phyloP scores from a whole-genome alignment of 2,797 vertebrate species.

The Podarcis siculus region DNA sequence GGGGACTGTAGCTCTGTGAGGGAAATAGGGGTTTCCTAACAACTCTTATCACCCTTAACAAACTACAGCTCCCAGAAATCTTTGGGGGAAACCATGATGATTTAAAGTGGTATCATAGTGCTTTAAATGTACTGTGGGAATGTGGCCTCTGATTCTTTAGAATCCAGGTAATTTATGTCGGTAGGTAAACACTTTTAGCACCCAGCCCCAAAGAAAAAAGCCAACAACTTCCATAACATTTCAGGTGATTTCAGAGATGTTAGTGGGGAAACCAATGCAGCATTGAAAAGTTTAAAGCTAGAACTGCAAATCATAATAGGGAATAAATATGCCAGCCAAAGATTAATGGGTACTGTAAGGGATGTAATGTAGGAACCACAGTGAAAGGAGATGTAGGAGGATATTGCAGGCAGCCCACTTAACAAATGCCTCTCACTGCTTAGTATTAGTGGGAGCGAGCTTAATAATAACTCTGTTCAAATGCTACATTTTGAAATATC shows the following conservation, averaged over 20 bases:
- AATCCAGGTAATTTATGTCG: background rate
- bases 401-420: background rate
- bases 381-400: background rate
- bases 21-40: no score
- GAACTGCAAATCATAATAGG: background rate
- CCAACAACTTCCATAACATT: background rate
- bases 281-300: background rate
- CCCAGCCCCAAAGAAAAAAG: background rate
- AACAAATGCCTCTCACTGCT: conserved; percentile 1
- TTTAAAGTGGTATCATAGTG: no score
- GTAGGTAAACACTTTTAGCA: background rate
- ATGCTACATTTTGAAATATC: background rate
- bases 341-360: background rate
- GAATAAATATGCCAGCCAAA: background rate
- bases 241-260: background rate
- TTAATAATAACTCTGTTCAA: conserved; percentile 10
- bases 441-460: background rate
- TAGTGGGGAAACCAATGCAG: background rate
- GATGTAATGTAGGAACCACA: background rate
- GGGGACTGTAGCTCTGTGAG: no score
- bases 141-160: background rate
- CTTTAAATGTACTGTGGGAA: no score
- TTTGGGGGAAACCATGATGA: no score
- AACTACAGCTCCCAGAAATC: no score
- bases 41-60: no score